A percentile compares a stretch with the other conserved stretches of the same genome.
These are phyloP conservation scores for Pseudopleuronectes americanus DNA, from an alignment of 2,797 vertebrate species.

Conservation along the genomic window DNA sequence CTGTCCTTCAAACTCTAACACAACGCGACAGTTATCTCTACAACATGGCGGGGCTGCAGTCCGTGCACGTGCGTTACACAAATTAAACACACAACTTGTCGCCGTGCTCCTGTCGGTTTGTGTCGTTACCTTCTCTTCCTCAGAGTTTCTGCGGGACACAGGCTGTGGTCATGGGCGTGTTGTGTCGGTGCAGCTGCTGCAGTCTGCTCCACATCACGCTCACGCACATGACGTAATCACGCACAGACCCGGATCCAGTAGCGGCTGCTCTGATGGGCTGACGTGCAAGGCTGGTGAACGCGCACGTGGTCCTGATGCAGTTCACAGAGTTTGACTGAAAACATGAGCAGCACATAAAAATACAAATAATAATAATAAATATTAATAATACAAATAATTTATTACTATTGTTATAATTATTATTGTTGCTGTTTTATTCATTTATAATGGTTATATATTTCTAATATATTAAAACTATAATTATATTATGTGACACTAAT, in stretches of 20 bases:
- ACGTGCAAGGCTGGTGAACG: not conserved
- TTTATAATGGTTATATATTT: too few relatives aligned
- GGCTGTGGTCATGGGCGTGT: slow-evolving; percentile 46
- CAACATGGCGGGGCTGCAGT: too few relatives aligned
- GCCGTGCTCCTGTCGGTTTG: not conserved
- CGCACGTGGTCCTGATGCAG: not conserved
- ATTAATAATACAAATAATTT: too few relatives aligned
- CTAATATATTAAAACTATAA: accelerated
- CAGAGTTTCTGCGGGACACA: slow-evolving; percentile 24
- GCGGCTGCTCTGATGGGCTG: slow-evolving; percentile 64
- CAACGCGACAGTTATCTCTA: too few relatives aligned
- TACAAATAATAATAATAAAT: too few relatives aligned
- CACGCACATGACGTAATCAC: slow-evolving; percentile 44
- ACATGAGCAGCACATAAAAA: too few relatives aligned
- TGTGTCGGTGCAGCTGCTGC: slow-evolving; percentile 56
- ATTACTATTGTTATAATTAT: too few relatives aligned
- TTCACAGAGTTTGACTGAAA: not conserved
- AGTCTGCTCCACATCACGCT: slow-evolving; percentile 56
- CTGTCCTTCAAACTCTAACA: too few relatives aligned
- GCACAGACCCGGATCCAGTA: slow-evolving; percentile 1
- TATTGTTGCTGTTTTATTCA: too few relatives aligned
- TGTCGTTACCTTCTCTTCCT: slow-evolving; percentile 66
- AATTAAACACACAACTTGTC: too few relatives aligned
- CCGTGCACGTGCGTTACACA: too few relatives aligned
- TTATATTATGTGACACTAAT: not conserved